Evolutionary conservation across 2,888 invertebrate genomes (phyloP), one percentile per base, ranked within the genome.

Genomic region (Cenopis cana): DNA sequence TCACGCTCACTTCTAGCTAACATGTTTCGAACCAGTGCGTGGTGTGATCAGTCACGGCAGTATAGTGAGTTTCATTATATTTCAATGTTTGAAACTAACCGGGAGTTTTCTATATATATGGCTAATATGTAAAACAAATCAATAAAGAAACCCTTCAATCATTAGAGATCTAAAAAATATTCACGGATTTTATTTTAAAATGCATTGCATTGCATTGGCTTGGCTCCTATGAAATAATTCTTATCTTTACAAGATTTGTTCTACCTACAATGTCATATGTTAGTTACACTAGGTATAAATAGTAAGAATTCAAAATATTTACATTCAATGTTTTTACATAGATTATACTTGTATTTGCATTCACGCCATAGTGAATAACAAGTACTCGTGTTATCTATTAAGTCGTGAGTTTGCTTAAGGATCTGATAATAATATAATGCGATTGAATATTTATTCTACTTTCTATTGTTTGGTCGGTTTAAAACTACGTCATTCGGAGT

Each of bases 281-380:
- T 14, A 4, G 1, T 5, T 5, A 52, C 5, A 20, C 4, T 12
- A 52, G 12, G 6, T 6, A 14, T 41, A 5, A 29, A n/a, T n/a
- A n/a, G n/a, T n/a, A n/a, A n/a, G n/a, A n/a, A n/a, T n/a, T 41
- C 54, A 54, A 29, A 54, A 57, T 57, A 36, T 57, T 57, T 36
- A 36, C 36, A 57, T 36, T 18, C 11, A 18, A 14, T 18, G 17
- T 57, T 14, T 36, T 57, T 57, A n/a, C 18, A 18, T 18, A 18
- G 36, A 18, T 12, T n/a, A n/a, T n/a, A n/a, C n/a, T n/a, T n/a
- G 18, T 10, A 17, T 11, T 9, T 18, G 24, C 14, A 24, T 6
- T 61, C 24, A 49, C 33, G n/a, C 57, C 57, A 36, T 57, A 20
- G 33, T 57, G 29, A 29, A 29, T 14, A 54, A 54, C 24, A 49